Conservation (phyloP, 2,113 vertebrate genomes). For the Protobothrops mucrosquamatus region DNA sequence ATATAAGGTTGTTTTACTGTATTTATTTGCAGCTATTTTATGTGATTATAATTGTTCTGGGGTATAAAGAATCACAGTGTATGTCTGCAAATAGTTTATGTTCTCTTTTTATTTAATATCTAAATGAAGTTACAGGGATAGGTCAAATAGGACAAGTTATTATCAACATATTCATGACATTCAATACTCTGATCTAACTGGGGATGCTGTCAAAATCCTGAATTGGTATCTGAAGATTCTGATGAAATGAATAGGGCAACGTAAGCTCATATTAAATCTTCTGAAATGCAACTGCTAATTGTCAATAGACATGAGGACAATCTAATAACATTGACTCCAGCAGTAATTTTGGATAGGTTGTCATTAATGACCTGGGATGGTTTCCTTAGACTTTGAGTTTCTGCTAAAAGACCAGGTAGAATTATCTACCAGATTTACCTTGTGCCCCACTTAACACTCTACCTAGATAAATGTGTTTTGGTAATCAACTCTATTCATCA, state of each 20-base stretch:
- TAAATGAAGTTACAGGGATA: neutral
- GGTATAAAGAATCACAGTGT: neutral
- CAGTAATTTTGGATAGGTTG: neutral
- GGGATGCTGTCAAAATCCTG: neutral
- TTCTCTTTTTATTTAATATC: neutral
- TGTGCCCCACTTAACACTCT: neutral
- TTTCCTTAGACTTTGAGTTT: neutral
- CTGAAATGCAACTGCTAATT: neutral
- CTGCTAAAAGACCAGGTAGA: neutral
- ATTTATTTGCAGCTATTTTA: neutral
- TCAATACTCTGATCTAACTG: neutral
- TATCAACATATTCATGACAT: neutral
- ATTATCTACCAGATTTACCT: neutral
- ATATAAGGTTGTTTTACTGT: neutral
- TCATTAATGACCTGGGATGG: neutral
- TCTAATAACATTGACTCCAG: neutral
- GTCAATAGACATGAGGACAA: neutral
- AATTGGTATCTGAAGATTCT: neutral
- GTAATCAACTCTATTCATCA: neutral
- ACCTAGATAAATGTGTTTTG: neutral
- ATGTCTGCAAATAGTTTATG: neutral
- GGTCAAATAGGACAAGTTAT: neutral
- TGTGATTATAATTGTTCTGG: neutral
- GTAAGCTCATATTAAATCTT: neutral
- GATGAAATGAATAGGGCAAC: neutral